Percentiles rank a stretch among this genome's conserved stretches.
Conservation (phyloP, 2,888 invertebrate species). For the Pseudanteris insignis region DNA sequence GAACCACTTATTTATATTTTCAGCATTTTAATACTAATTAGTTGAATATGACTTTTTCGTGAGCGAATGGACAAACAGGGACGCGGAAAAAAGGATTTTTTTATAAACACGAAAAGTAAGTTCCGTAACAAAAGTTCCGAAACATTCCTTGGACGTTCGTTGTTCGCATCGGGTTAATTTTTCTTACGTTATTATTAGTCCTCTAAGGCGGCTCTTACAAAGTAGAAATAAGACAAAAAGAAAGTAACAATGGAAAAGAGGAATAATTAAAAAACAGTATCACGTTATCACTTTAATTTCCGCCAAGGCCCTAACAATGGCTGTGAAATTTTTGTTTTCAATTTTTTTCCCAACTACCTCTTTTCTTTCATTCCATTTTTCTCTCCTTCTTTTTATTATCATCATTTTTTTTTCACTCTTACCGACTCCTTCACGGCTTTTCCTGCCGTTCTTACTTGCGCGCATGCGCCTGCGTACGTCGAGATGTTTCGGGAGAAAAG, state of each 20-base stretch:
- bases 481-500: slow-evolving; percentile 1
- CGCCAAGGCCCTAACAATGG: slow-evolving; percentile 20
- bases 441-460: not conserved
- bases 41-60: slow-evolving; percentile 8
- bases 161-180: slow-evolving; percentile 2
- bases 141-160: not conserved
- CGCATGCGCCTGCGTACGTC: too few relatives aligned
- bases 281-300: slow-evolving; percentile 21
- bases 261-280: not conserved
- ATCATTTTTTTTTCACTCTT: too few relatives aligned
- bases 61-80: not conserved
- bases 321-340: slow-evolving; percentile 10
- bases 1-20: slow-evolving; percentile 6
- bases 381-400: too few relatives aligned
- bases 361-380: not conserved
- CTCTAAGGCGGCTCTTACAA: slow-evolving; percentile 3
- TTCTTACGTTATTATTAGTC: slow-evolving; percentile 13
- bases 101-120: not conserved
- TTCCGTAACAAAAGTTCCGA: not conserved
- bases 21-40: slow-evolving; percentile 15
- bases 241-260: slow-evolving; percentile 3
- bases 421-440: too few relatives aligned
- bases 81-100: not conserved
- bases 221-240: too few relatives aligned
- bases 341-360: slow-evolving; percentile 1